A percentile compares a stretch with the other conserved stretches of the same genome.
phyloP scores from a whole-genome alignment of 2,797 vertebrate genomes.

The Lepidocolaptes lacrymiger region DNA sequence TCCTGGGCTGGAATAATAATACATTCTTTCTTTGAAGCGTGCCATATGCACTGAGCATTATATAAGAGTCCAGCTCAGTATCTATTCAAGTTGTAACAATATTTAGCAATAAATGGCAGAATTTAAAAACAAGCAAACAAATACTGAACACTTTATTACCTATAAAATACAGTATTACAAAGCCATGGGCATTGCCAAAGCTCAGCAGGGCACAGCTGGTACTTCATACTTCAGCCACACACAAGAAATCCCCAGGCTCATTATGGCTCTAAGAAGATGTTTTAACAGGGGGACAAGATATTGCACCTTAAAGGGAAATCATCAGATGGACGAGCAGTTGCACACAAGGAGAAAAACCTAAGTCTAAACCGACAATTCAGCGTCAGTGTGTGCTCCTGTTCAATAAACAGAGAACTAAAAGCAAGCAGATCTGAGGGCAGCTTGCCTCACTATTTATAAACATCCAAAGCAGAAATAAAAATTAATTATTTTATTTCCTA shows the following conservation, averaged over 20 bases:
- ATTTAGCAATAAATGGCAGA: not conserved
- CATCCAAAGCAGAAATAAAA: not conserved
- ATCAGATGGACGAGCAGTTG: not conserved
- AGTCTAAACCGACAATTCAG: not conserved
- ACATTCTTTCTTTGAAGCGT: not conserved
- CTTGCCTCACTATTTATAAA: not conserved
- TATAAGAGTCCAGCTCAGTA: not conserved
- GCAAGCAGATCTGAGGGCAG: not conserved
- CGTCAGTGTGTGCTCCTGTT: not conserved
- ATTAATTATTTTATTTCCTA: not conserved
- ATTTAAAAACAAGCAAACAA: not conserved
- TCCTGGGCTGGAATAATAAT: not conserved
- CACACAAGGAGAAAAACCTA: not conserved
- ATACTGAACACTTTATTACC: not conserved
- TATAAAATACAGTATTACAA: not conserved
- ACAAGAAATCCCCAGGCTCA: not conserved
- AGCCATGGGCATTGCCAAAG: not conserved
- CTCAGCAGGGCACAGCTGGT: not conserved
- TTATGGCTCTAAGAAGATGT: not conserved
- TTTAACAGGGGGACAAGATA: not conserved
- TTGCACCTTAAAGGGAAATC: not conserved
- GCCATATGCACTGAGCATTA: not conserved
- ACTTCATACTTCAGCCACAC: not conserved
- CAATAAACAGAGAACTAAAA: not conserved
- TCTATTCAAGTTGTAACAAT: not conserved